Evolutionary conservation across 2,797 vertebrate species (phyloP).

Genomic region (Notoglanidium macrostoma): DNA sequence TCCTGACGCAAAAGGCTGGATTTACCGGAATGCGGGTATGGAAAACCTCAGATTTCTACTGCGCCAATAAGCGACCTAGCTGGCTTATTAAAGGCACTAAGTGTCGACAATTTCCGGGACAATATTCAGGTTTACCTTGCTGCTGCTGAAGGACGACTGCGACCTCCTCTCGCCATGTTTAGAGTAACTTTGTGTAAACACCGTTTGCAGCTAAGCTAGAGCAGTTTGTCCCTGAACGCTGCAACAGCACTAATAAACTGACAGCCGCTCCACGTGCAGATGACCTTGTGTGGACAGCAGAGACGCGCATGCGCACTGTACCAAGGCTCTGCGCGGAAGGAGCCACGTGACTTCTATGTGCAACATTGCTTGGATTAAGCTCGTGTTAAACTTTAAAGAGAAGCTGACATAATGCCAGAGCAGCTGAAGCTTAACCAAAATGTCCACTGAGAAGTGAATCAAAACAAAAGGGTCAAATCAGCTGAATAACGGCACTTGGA

Average conservation of each 20-base stretch:
- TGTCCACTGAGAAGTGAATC: background rate
- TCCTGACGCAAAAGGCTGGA: background rate
- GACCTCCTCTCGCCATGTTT: slow-evolving; percentile 75
- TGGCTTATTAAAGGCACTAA: background rate
- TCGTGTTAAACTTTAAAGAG: background rate
- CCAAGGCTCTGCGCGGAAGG: background rate
- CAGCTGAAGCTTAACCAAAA: background rate
- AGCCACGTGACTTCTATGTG: background rate
- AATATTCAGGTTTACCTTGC: slow-evolving; percentile 63
- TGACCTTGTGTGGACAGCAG: slow-evolving; percentile 62
- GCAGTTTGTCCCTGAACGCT: background rate
- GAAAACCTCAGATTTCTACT: background rate
- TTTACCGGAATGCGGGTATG: background rate
- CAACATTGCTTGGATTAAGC: background rate
- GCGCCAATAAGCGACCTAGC: background rate
- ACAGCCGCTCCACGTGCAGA: slow-evolving; percentile 15
- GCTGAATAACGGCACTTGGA: background rate
- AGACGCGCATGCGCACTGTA: slow-evolving; percentile 55
- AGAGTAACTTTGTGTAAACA: background rate
- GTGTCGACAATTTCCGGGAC: background rate
- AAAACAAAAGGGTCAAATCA: background rate
- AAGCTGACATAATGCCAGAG: background rate
- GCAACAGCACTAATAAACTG: background rate
- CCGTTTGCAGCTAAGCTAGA: background rate
- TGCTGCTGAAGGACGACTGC: slow-evolving; percentile 68